Evolutionary conservation across 2,888 invertebrate species (phyloP).

Genomic region (Alcis repandata): DNA sequence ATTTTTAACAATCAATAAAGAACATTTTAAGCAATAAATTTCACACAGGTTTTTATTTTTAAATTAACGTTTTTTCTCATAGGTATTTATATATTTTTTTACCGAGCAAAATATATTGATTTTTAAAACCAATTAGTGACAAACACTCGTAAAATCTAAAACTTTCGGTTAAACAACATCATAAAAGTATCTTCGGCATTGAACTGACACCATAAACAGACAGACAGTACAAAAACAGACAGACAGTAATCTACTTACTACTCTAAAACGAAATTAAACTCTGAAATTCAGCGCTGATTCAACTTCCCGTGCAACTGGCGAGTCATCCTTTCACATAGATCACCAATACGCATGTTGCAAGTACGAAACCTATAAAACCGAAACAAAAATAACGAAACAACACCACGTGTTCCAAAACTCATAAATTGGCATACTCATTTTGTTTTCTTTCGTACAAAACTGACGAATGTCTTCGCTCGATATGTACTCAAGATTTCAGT

Average conservation of each 20-base stretch:
- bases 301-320: not conserved
- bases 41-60: no score
- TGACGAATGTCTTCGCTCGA: conserved; percentile 42
- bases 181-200: not conserved
- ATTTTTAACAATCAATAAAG: no score
- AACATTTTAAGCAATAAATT: no score
- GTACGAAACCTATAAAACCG: conserved; percentile 14
- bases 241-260: not conserved
- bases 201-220: not conserved
- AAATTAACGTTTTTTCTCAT: no score
- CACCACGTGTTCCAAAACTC: conserved; percentile 41
- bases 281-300: not conserved
- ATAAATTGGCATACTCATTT: conserved; percentile 45
- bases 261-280: not conserved
- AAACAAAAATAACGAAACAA: conserved; percentile 15
- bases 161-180: not conserved
- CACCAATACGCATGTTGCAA: not conserved
- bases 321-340: conserved; percentile 6
- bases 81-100: no score
- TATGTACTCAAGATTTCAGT: conserved; percentile 23
- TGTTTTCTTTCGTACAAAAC: conserved; percentile 38
- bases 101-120: no score
- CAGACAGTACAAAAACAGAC: no score
- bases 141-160: no score
- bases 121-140: not conserved